Percentiles rank a stretch among this genome's conserved stretches.
These are phyloP conservation scores for Pteronotus mesoamericanus DNA, from an alignment of 2,797 vertebrate genomes.

Conservation along the genomic window DNA sequence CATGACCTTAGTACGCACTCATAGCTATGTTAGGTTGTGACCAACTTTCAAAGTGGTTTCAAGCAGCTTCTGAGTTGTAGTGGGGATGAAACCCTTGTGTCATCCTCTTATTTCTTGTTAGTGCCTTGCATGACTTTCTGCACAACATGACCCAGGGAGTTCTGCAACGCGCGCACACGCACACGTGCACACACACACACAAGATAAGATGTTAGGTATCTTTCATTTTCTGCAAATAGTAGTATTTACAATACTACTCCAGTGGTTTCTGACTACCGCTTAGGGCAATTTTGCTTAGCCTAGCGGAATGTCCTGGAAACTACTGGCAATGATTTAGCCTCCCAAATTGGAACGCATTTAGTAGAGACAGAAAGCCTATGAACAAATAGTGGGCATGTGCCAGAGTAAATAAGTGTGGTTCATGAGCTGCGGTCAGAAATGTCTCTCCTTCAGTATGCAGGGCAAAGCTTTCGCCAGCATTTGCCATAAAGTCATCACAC, in stretches of 20 bases:
- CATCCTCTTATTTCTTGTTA: slow-evolving; percentile 2
- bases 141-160: neutral
- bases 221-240: slow-evolving; percentile 75
- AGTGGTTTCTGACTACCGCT: slow-evolving; percentile 91
- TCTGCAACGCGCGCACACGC: too few species aligned
- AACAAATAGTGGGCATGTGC: slow-evolving; percentile 95
- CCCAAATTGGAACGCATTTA: slow-evolving; percentile 94
- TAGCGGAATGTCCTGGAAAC: slow-evolving; percentile 97
- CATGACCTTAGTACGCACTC: neutral
- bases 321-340: slow-evolving; percentile 95
- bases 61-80: neutral
- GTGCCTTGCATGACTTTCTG: slow-evolving; percentile 13
- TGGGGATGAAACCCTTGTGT: neutral
- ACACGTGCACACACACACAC: neutral
- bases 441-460: slow-evolving; percentile 94
- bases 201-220: slow-evolving; percentile 56
- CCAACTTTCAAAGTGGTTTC: slow-evolving; percentile 26
- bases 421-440: slow-evolving; percentile 97
- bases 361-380: slow-evolving; percentile 96
- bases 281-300: slow-evolving; percentile 92
- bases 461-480: slow-evolving; percentile 90
- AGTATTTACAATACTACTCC: slow-evolving; percentile 82
- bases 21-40: neutral
- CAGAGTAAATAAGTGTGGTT: slow-evolving; percentile 97
- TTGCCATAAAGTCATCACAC: slow-evolving; percentile 93